phyloP scores from a whole-genome alignment of 2,797 vertebrate species.

The Alosa sapidissima region DNA sequence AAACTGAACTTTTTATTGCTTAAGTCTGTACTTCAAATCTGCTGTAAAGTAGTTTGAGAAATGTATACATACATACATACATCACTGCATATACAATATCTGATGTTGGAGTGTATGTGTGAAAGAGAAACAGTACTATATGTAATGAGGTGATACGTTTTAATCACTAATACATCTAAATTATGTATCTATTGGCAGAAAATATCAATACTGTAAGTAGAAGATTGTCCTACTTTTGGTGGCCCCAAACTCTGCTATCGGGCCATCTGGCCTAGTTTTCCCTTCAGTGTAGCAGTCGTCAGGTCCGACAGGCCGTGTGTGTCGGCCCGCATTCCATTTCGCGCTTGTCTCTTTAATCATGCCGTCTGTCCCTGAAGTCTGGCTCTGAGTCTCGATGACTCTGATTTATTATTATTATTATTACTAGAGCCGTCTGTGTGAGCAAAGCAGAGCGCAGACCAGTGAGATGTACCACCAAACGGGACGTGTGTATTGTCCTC shows the following conservation, averaged over 20 bases:
- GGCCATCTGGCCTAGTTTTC: constrained; percentile 13
- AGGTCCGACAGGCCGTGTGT: constrained; percentile 1
- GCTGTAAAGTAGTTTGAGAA: no score
- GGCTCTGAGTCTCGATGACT: background rate
- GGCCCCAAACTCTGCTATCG: background rate
- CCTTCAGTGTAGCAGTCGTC: background rate
- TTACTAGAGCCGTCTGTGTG: background rate
- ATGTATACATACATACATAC: no score
- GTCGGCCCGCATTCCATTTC: background rate
- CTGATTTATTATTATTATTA: background rate
- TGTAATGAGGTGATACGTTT: no score
- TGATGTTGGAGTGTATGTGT: no score
- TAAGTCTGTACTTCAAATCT: no score
- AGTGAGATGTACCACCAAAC: background rate
- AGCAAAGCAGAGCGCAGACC: background rate
- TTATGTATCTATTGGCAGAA: background rate
- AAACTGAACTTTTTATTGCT: no score
- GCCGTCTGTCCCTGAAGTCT: constrained; percentile 7
- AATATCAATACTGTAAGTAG: background rate
- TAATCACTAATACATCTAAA: background rate
- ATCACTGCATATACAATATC: no score
- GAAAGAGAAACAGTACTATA: no score
- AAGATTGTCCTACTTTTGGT: background rate
- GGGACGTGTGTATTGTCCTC: background rate
- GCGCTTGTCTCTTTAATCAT: background rate